Base-by-base conservation (phyloP, 2,797 vertebrate species). In the Rhinella marina region DNA sequence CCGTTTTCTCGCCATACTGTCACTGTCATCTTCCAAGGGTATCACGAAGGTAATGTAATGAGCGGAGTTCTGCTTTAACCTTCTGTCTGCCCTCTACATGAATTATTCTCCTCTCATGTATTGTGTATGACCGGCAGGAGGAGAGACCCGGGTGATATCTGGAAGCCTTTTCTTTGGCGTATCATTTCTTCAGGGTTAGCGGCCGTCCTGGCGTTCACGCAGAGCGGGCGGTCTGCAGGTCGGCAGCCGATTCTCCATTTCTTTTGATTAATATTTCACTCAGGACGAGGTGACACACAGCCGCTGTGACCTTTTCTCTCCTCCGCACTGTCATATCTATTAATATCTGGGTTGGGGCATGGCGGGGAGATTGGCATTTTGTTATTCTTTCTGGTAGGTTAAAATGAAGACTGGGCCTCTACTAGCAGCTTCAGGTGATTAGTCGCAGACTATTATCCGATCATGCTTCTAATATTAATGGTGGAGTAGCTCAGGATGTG, bases 251-350 rank as follows among this genome's bases (percentile, higher is more conserved):
- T 77, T 85, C 62, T 56, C 14, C 21, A 66, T 27, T 76, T 48
- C 70, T 66, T 88, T 86, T 88, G 83, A 88, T 88, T 82, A 89
- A 86, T 82, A 59, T 89, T 89, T 89, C 50, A 82, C 85, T 75
- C 57, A n/a, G 78, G 81, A 82, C 52, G 78, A 85, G 83, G 78
- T 85, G 57, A 62, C 57, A 59, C 56, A 6, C 23, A 48, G 29
- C 57, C 32, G 62, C 25, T 56, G 29, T 76, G 76, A 86, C 78
- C 83, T 86, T 86, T 56, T 57, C 68, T 64, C 78, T 76, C 48
- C 62, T 13, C 86, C 3, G 27, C 57, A 7, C 80, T 29, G 59
- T 77, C 21, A 61, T 61, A 52, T 56, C 81, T 66, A 84, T 70
- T 64, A 56, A 72, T 88, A 88, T 68, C 75, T 52, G 3, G 52